Percentiles rank a stretch among this genome's conserved stretches.
Conservation (phyloP, 2,113 vertebrate genomes). For the Meriones unguiculatus region DNA sequence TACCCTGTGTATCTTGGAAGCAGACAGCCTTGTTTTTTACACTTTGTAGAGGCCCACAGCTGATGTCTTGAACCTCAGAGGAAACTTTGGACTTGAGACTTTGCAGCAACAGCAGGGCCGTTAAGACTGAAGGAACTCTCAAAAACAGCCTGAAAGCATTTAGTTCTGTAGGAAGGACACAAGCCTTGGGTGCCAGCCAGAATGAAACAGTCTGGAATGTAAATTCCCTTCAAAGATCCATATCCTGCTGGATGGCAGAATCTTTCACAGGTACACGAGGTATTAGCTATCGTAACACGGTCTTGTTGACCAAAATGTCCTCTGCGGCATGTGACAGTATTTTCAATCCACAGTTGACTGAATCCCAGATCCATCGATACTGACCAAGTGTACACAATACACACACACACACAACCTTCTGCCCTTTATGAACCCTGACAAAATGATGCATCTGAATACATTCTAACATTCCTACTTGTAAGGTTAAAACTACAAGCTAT, state of each 20-base stretch:
- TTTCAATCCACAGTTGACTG: not conserved
- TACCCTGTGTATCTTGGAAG: not conserved
- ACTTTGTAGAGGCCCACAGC: not conserved
- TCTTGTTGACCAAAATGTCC: not conserved
- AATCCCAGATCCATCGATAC: not conserved
- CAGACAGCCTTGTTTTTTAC: not conserved
- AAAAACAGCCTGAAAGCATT: not conserved
- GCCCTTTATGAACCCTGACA: not conserved
- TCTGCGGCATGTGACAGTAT: not conserved
- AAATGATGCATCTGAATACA: not conserved
- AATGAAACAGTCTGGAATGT: not conserved
- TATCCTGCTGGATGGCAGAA: not conserved
- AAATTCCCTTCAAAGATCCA: not conserved
- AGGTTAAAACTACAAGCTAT: conserved; percentile 35
- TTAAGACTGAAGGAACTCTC: not conserved
- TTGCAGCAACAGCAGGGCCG: not conserved
- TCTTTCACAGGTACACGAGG: too few relatives aligned
- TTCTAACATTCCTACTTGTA: conserved; percentile 30
- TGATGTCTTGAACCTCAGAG: not conserved
- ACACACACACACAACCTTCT: not conserved
- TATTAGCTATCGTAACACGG: not conserved
- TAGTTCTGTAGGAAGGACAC: not conserved
- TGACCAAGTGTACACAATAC: not conserved
- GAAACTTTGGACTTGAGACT: not conserved
- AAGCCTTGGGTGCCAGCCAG: not conserved